Conservation (phyloP, 2,888 invertebrate genomes). For the Harpalus rubripes region DNA sequence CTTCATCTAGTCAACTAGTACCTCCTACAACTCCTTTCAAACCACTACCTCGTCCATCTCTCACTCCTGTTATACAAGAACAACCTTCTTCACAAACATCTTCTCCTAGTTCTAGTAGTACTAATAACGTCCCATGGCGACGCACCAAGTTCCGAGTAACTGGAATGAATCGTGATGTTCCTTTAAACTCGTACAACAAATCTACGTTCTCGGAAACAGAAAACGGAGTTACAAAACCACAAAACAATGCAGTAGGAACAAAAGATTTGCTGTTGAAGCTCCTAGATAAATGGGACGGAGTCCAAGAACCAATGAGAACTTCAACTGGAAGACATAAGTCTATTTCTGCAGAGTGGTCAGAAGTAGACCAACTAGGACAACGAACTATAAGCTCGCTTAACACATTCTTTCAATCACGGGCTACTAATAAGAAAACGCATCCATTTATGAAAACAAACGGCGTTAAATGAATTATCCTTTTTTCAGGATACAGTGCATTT, state of each 20-base stretch:
- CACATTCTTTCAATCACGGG: conserved; percentile 85
- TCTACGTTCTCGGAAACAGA: conserved; percentile 56
- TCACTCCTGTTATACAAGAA: conserved; percentile 69
- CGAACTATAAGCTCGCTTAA: conserved; percentile 90
- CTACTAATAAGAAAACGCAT: conserved; percentile 75
- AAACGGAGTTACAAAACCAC: conserved; percentile 43
- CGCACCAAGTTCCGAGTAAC: conserved; percentile 84
- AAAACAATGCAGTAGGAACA: conserved; percentile 81
- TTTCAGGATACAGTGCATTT: not conserved
- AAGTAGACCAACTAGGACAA: conserved; percentile 86
- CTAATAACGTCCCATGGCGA: conserved; percentile 75
- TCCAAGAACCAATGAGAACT: conserved; percentile 76
- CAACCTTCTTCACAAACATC: conserved; percentile 69
- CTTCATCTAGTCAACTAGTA: conserved; percentile 10
- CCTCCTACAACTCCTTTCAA: conserved; percentile 13
- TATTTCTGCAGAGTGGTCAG: conserved; percentile 87
- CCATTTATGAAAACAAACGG: conserved; percentile 75
- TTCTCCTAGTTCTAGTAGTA: conserved; percentile 69
- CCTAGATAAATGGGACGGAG: conserved; percentile 88
- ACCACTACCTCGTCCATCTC: conserved; percentile 66
- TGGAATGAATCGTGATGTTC: conserved; percentile 86
- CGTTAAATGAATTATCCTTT: conserved; percentile 75
- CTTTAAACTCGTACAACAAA: conserved; percentile 78
- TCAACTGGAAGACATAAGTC: conserved; percentile 84
- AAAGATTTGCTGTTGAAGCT: conserved; percentile 88